Evolutionary conservation across 2,113 vertebrate species (phyloP), one percentile per base, ranked within the genome.

Genomic region (Penelope pileata): DNA sequence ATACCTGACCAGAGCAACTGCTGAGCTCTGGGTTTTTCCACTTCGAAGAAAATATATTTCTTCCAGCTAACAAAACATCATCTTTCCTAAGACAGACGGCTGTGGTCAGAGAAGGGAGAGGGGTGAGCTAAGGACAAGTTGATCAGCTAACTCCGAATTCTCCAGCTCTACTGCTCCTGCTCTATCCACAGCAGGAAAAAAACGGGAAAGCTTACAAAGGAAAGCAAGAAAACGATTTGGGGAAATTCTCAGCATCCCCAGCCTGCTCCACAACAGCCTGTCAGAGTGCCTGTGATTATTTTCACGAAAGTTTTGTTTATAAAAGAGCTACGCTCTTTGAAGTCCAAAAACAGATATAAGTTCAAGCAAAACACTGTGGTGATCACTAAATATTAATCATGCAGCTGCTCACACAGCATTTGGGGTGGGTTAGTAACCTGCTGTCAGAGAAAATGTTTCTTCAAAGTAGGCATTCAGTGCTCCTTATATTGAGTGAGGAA

Each of bases 31-130:
- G 8, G 16, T 53, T 48, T 36, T 40, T 40, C n/a, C 74, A 36
- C 36, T 51, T 30, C 40, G 42, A 45, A 86, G 40, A 47, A 68
- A 22, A 83, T 16, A 1, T 6, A 54, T 43, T 85, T 90, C 32
- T 92, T 81, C 68, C 1, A 1, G 51, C 34, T 73, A 73, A 43
- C 50, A 56, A 40, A 26, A 11, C 12, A 3, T 30, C 62, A 74
- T 34, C 64, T 75, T 70, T 36, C 59, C 34, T 73, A 80, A 54
- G 7, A 2, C 24, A 53, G 30, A 42, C n/a, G 85, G 79, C 16
- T 2, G 0, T 15, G 34, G 79, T 0, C 2, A 78, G 56, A 83
- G 59, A 48, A 1, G 0, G 1, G 36, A 76, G 42, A 32, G 17
- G n/a, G 19, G 50, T 63, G 45, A 96, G 63, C 23, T 24, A 27